Base-by-base conservation (phyloP, 2,113 vertebrate species). In the Nerophis lumbriciformis region DNA sequence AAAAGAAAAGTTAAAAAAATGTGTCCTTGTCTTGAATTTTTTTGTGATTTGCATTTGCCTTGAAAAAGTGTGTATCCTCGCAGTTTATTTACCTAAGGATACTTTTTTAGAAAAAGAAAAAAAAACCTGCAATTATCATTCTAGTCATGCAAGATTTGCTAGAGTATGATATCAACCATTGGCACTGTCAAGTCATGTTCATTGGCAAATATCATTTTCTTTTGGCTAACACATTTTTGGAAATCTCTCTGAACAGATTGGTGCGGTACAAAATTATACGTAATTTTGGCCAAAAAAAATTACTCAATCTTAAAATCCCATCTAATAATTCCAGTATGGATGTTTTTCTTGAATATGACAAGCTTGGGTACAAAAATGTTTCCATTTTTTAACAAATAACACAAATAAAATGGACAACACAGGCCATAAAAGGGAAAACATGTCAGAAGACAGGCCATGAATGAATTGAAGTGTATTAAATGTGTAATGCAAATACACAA, bases 401-500 rank as follows among this genome's bases (percentile, higher is more conserved):
- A 38, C 6, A 5, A 55, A 55, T 56, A 10, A 39, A 56, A 56
- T 11, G n/a, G n/a, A 6, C 1, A 11, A 15, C 8, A 56, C 4
- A 16, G 39, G 9, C 36, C 51, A 35, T 53, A 53, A 53, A 35
- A 12, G 38, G 10, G 38, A 39, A n/a, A 13, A 8, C 5, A 37
- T 50, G 48, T 28, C 48, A 39, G 10, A 58, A 2, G 16, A 58
- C 12, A 19, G 19, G 11, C 56, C 16, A 58, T 45, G 39, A 59
- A 47, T 28, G 7, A 59, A 44, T 47, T 5, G 19, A 57, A 4
- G 36, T 37, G 11, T 38, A 49, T 66, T 55, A 59, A 45, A 52
- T 51, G 53, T 19, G n/a, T 48, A 48, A 53, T 13, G 7, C 52
- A 50, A 61, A 72, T 48, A 61, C 45, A 58, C 21, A 45, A 47